Evolutionary conservation across 2,113 vertebrate species (phyloP), one percentile per base, ranked within the genome.

Genomic region (Sander vitreus): DNA sequence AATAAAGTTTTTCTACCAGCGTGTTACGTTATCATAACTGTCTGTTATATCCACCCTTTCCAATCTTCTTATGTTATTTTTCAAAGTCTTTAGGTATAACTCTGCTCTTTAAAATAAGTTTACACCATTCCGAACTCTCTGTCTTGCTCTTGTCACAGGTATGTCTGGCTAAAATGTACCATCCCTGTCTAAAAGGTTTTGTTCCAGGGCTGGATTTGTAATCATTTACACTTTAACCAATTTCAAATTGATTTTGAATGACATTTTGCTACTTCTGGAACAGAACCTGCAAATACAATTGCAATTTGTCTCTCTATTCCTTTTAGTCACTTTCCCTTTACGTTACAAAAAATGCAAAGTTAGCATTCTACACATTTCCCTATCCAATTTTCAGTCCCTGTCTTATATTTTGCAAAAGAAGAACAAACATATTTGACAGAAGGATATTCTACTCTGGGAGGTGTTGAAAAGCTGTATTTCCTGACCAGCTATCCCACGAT

Each of bases 391-490:
- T 21, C 7, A 33, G 58, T 70, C 45, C 59, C 62, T 65, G 47
- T 65, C 45, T 68, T 84, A 76, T 69, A 87, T 88, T 85, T 87
- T 84, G 53, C 72, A 68, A 50, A 27, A 68, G 66, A 88, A 87
- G 88, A 54, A 68, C 62, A 39, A 62, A 55, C 45, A 54, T 47
- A 23, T 72, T 48, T 76, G 77, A 87, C 83, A 78, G 80, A 76
- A 78, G 84, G 81, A 89, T 89, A 73, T 90, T 92, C 83, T 69
- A 67, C 77, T 90, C 57, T 53, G 59, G 55, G 74, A 89, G 53
- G 85, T 87, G 89, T 62, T 91, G 88, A 89, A 85, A 85, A 59
- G 70, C 36, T 55, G 50, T 47, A 39, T 88, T 92, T 92, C 89
- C 91, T 92, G 86, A 73, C 19, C 51, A 4, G 62, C 62, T 39